These are phyloP conservation scores for Athripsodes cinereus DNA, from an alignment of 2,888 invertebrate genomes.

Conservation along the genomic window DNA sequence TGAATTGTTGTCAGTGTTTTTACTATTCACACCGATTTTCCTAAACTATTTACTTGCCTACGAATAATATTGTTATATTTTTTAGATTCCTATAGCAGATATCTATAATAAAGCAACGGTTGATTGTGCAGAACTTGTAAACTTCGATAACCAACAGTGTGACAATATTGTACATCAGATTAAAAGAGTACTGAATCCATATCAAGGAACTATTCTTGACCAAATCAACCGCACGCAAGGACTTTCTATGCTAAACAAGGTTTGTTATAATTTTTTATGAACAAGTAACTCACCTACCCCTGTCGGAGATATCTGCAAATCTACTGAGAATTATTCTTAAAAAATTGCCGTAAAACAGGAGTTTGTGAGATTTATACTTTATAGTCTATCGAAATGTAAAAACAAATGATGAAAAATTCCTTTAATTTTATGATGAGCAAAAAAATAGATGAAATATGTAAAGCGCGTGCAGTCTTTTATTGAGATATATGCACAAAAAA, in stretches of 20 bases:
- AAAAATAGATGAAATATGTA: no score
- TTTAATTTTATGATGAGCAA: no score
- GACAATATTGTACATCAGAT: slow-evolving; percentile 62
- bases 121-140: slow-evolving; percentile 59
- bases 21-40: no score
- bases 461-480: no score
- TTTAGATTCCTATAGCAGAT: slow-evolving; percentile 49
- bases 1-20: no score
- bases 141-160: slow-evolving; percentile 59
- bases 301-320: no score
- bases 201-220: slow-evolving; percentile 44
- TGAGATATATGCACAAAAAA: no score
- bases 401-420: no score
- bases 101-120: slow-evolving; percentile 56
- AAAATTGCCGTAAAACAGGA: background rate
- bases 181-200: slow-evolving; percentile 51
- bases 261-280: slow-evolving; percentile 30
- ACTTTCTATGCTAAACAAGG: slow-evolving; percentile 40
- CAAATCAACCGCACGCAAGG: slow-evolving; percentile 40
- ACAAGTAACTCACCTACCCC: no score
- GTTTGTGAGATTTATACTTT: background rate
- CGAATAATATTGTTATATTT: no score
- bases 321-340: background rate
- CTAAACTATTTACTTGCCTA: no score
- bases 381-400: no score